Evolutionary conservation across 1,140 invertebrate genomes (phyloP).

Genomic region (Palaemon carinicauda): DNA sequence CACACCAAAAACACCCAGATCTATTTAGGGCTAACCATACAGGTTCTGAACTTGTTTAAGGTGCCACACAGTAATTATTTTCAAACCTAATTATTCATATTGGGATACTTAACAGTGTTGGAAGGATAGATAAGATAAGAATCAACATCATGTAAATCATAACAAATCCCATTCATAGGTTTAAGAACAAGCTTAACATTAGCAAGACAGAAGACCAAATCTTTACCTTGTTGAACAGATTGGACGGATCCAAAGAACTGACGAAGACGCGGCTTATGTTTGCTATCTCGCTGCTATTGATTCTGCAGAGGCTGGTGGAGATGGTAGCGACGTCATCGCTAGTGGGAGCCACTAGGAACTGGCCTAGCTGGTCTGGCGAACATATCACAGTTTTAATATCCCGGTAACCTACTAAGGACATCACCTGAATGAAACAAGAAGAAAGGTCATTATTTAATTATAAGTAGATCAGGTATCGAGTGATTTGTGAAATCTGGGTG

Average conservation of each 20-base stretch:
- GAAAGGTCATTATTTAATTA: background rate
- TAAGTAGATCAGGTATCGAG: too few relatives aligned
- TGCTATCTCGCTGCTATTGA: background rate
- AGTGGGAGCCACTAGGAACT: conserved; percentile 18
- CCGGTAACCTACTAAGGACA: conserved; percentile 19
- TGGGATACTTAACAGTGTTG: background rate
- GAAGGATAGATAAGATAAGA: background rate
- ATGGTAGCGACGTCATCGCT: background rate
- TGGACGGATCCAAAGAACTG: background rate
- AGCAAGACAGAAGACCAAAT: too few relatives aligned
- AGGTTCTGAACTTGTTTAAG: too few relatives aligned
- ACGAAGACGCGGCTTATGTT: conserved; percentile 14
- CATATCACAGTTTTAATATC: conserved; percentile 21
- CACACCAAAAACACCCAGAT: too few relatives aligned
- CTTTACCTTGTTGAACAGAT: conserved; percentile 12
- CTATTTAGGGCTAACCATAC: too few relatives aligned
- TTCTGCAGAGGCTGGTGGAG: conserved; percentile 15
- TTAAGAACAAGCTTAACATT: too few relatives aligned
- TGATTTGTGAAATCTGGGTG: too few relatives aligned
- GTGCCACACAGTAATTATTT: too few relatives aligned
- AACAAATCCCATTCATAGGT: background rate
- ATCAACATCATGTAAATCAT: background rate
- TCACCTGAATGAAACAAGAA: background rate
- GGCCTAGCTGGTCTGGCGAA: conserved; percentile 3
- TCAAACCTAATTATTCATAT: background rate